These are phyloP conservation scores for Platygyra sinensis DNA, from an alignment of 64 coral and sea anemone genomes.

Conservation along the genomic window DNA sequence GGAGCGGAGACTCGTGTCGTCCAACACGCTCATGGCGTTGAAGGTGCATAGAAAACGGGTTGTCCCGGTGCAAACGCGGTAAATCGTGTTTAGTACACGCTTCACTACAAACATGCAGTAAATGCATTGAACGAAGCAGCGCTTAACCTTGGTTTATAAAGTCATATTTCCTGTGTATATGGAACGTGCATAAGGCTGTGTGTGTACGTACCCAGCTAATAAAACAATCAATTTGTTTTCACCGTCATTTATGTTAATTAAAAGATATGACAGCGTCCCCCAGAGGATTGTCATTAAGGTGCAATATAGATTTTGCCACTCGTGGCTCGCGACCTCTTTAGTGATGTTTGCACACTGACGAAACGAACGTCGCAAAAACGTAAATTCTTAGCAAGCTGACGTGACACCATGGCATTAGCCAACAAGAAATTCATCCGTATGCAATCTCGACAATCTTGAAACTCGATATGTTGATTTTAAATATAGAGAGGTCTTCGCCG, in stretches of 20 bases:
- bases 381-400: neutral
- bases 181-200: no score
- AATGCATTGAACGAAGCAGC: neutral
- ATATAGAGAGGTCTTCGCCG: neutral
- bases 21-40: constrained; percentile 1
- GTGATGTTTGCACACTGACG: neutral
- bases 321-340: neutral
- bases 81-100: neutral
- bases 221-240: neutral
- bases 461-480: constrained; percentile 29
- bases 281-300: constrained; percentile 21
- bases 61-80: neutral
- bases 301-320: neutral
- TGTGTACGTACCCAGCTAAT: no score
- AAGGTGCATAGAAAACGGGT: neutral
- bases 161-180: no score
- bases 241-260: neutral
- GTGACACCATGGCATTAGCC: neutral
- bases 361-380: neutral
- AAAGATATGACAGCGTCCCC: constrained; percentile 6
- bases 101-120: neutral
- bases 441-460: neutral
- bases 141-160: no score
- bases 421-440: constrained; percentile 10
- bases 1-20: neutral